These are phyloP conservation scores for Pheucticus melanocephalus DNA, from an alignment of 2,113 vertebrate species.

Conservation along the genomic window DNA sequence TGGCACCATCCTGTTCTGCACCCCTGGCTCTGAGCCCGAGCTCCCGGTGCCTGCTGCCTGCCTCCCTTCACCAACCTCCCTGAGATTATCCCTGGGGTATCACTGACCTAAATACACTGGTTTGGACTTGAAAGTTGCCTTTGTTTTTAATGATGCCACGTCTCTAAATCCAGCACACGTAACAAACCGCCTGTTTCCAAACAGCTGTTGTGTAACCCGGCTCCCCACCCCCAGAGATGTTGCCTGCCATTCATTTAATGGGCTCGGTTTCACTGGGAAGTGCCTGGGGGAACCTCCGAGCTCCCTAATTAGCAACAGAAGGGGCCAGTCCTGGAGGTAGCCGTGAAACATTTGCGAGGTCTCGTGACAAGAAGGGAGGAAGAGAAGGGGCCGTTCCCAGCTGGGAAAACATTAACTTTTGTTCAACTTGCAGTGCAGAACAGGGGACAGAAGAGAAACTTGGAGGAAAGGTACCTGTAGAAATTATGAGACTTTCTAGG, in stretches of 20 bases:
- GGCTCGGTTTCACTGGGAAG: constrained; percentile 50
- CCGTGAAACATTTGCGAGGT: constrained; percentile 16
- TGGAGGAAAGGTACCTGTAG: not conserved
- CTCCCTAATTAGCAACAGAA: constrained; percentile 53
- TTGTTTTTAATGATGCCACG: constrained; percentile 31
- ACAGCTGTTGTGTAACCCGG: constrained; percentile 10
- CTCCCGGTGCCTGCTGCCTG: not conserved
- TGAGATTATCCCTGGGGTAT: not conserved
- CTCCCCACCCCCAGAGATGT: not conserved
- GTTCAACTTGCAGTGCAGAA: not conserved
- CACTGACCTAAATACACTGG: constrained; percentile 12
- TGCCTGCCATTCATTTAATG: not conserved
- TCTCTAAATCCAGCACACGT: not conserved
- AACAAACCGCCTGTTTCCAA: constrained; percentile 28
- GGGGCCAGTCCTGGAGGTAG: constrained; percentile 7
- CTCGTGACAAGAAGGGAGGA: not conserved
- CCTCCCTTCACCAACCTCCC: not conserved
- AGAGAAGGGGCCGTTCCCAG: constrained; percentile 1
- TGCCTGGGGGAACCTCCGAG: constrained; percentile 3
- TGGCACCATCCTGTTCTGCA: not conserved
- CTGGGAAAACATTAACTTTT: constrained; percentile 18
- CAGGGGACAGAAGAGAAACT: not conserved
- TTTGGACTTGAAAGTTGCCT: constrained; percentile 35
- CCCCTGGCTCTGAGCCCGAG: not conserved
- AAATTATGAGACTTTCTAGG: not conserved